Conservation (phyloP, 2,113 vertebrate species). For the Axis porcinus region DNA sequence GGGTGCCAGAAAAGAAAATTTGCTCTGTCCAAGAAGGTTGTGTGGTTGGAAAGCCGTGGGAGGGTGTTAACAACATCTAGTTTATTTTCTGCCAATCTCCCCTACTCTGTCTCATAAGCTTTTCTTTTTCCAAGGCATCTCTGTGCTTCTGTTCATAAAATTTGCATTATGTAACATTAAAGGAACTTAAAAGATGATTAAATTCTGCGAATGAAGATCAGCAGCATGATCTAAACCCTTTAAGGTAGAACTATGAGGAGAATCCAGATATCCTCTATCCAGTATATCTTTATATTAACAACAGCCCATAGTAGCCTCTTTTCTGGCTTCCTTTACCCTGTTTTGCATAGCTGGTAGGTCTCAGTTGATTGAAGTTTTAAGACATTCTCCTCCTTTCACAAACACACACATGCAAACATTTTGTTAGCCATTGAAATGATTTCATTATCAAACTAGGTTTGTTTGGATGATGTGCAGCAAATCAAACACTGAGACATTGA, state of each 20-base stretch:
- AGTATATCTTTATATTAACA: neutral
- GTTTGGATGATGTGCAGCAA: neutral
- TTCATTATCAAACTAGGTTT: neutral
- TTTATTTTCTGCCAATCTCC: neutral
- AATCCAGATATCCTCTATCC: neutral
- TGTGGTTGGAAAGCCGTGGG: slow-evolving; percentile 32
- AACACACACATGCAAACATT: neutral
- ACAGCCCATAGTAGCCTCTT: neutral
- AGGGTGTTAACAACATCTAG: neutral
- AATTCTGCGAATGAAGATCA: neutral
- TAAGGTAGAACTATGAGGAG: neutral
- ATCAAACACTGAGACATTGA: neutral
- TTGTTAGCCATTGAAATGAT: neutral
- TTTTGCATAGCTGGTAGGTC: neutral
- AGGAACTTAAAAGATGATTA: neutral
- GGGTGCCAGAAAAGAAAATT: slow-evolving; percentile 4
- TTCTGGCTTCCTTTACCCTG: neutral
- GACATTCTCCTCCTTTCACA: neutral
- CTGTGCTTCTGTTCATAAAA: neutral
- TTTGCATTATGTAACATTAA: neutral
- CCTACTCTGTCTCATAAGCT: neutral
- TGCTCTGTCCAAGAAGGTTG: neutral
- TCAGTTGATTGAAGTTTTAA: neutral
- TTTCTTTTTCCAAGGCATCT: neutral
- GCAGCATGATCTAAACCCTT: neutral